These are phyloP conservation scores for Eira barbara DNA, from an alignment of 2,113 vertebrate genomes.

Conservation along the genomic window DNA sequence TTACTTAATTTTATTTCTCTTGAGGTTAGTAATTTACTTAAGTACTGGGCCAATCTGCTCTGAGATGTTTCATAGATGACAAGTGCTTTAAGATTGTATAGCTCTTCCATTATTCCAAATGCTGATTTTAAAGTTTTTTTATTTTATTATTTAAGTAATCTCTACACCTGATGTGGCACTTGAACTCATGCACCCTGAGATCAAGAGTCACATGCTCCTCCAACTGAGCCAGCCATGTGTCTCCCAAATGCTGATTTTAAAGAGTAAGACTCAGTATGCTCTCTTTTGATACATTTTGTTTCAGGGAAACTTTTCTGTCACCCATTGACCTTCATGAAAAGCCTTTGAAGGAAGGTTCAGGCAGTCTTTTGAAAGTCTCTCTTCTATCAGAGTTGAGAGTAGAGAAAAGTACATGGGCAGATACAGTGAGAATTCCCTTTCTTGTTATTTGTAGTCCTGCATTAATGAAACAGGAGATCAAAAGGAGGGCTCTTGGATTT, in stretches of 20 bases:
- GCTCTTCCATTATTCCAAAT: not conserved
- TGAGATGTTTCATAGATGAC: not conserved
- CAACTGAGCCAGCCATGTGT: not conserved
- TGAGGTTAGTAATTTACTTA: constrained; percentile 53
- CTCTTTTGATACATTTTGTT: not conserved
- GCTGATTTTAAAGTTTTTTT: not conserved
- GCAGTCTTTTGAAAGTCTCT: not conserved
- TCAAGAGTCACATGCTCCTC: not conserved
- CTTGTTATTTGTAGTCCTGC: not conserved
- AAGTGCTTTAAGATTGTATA: not conserved
- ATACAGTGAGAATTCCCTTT: not conserved
- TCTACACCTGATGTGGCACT: not conserved
- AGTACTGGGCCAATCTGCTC: not conserved
- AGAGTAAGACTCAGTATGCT: not conserved
- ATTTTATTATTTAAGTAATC: not conserved
- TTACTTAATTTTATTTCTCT: not conserved
- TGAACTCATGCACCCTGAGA: not conserved
- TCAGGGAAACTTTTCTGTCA: not conserved
- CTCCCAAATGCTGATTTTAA: not conserved
- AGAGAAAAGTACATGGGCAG: not conserved
- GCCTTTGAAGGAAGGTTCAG: not conserved
- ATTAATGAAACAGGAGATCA: not conserved
- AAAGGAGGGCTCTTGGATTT: not conserved
- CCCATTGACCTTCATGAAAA: not conserved
- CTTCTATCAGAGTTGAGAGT: not conserved